Percentiles rank a stretch among this genome's conserved stretches.
Conservation (phyloP, 2,888 invertebrate genomes). For the Schrankia costaestrigalis region DNA sequence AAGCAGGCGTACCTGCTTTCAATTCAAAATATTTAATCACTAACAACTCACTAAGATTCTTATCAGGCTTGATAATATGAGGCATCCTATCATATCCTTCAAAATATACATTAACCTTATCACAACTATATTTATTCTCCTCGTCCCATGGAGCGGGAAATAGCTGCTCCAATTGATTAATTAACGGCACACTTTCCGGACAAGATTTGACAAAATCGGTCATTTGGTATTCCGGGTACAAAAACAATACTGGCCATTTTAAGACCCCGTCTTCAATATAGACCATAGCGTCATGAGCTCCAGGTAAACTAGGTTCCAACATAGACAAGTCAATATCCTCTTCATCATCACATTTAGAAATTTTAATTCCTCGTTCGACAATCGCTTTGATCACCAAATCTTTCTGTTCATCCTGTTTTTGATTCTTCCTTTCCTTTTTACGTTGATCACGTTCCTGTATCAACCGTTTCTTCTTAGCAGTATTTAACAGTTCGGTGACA, state of each 20-base stretch:
- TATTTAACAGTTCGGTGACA: constrained; percentile 48
- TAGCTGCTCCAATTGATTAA: constrained; percentile 72
- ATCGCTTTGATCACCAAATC: constrained; percentile 63
- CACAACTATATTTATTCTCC: constrained; percentile 81
- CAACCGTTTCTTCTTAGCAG: constrained; percentile 72
- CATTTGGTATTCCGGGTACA: constrained; percentile 93
- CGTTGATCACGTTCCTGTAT: constrained; percentile 78
- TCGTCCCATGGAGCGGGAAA: constrained; percentile 89
- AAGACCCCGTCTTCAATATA: constrained; percentile 82
- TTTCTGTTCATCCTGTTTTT: constrained; percentile 64
- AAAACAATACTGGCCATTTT: constrained; percentile 92
- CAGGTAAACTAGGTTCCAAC: constrained; percentile 83
- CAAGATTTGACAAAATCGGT: constrained; percentile 93
- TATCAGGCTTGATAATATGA: constrained; percentile 77
- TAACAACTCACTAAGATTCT: constrained; percentile 82
- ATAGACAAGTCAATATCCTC: constrained; percentile 75
- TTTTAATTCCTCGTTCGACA: constrained; percentile 71
- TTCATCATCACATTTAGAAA: constrained; percentile 75
- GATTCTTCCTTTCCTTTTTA: constrained; percentile 66
- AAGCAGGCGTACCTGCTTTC: constrained; percentile 84
- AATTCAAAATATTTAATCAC: constrained; percentile 81
- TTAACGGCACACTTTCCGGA: constrained; percentile 84
- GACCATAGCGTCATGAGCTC: constrained; percentile 83
- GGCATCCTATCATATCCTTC: constrained; percentile 84
- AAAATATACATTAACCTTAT: constrained; percentile 85